Evolutionary conservation across 2,888 invertebrate species (phyloP), one percentile per base, ranked within the genome.

Genomic region (Boloria euphrosyne): DNA sequence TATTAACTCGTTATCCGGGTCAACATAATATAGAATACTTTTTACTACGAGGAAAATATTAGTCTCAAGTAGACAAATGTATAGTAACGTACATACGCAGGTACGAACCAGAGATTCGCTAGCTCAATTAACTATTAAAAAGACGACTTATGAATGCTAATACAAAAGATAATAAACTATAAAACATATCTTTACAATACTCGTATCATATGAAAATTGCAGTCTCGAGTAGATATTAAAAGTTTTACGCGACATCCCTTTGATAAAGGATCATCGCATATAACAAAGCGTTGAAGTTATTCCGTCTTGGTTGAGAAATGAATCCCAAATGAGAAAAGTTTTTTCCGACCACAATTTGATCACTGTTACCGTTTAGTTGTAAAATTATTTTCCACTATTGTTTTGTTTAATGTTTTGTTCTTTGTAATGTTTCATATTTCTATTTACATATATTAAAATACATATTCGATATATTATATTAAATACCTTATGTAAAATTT

Each of bases 271-370:
- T 63, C 53, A 60, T 63, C 53, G 53, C 46, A 46, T 62, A 52
- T 46, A 68, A 66, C 66, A 59, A 60, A 65, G 63, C 66, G 43
- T 54, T 57, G 49, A 73, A 76, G 74, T 76, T 75, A 74, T 77
- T 74, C 74, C 75, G 75, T 78, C 78, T 76, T 73, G 71, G 73
- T 66, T 69, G 70, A 75, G 71, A 75, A 73, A 75, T 75, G 72
- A 65, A 70, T 69, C 69, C 73, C 70, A 74, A 75, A 79, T 78
- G 76, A 78, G 78, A 78, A 78, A 79, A 78, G 75, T 78, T 78
- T 68, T 47, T 58, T 64, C 71, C 17, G 16, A 52, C 62, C 67
- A 70, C 70, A 67, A 67, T 70, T 67, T 63, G 64, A 70, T 66
- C 67, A 67, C 50, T 60, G 55, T 61, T 54, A 53, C 46, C 51